Evolutionary conservation across 2,797 vertebrate genomes (phyloP).

Genomic region (Chaetodon trifasciatus): DNA sequence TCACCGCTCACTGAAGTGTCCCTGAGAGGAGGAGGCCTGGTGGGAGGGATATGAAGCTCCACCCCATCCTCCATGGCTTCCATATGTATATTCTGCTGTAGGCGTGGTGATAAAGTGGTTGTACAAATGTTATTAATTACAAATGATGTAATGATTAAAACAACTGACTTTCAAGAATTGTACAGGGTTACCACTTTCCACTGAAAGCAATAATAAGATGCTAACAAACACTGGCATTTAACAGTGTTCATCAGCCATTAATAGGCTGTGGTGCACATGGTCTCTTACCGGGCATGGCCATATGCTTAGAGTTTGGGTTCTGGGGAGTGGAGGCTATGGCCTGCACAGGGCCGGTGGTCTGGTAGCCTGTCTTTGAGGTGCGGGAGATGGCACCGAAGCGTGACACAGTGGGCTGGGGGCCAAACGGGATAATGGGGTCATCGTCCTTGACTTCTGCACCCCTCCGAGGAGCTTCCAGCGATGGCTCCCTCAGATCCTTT

Average conservation of each 20-base stretch:
- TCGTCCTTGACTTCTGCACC: constrained; percentile 93
- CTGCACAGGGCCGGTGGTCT: constrained; percentile 92
- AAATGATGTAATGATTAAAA: neutral
- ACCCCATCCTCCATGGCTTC: constrained; percentile 92
- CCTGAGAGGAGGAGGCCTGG: constrained; percentile 93
- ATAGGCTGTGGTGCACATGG: neutral
- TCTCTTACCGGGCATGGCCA: constrained; percentile 81
- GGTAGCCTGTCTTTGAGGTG: constrained; percentile 96
- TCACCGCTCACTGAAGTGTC: constrained; percentile 95
- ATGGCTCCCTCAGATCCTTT: constrained; percentile 92
- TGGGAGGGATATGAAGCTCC: constrained; percentile 92
- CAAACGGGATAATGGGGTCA: constrained; percentile 98
- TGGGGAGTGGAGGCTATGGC: constrained; percentile 90
- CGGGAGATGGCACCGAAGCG: constrained; percentile 98
- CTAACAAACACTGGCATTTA: too few relatives aligned
- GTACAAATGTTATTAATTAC: constrained; percentile 10
- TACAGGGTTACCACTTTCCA: neutral
- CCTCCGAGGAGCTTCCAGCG: constrained; percentile 92
- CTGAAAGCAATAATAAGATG: neutral
- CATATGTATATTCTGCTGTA: constrained; percentile 91
- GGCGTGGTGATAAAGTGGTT: constrained; percentile 11
- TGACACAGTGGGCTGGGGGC: constrained; percentile 96
- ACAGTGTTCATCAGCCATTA: neutral
- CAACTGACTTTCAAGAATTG: too few relatives aligned
- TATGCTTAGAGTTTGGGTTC: constrained; percentile 84